Conservation (phyloP, 1,140 invertebrate species). For the Rhagoletis pomonella region DNA sequence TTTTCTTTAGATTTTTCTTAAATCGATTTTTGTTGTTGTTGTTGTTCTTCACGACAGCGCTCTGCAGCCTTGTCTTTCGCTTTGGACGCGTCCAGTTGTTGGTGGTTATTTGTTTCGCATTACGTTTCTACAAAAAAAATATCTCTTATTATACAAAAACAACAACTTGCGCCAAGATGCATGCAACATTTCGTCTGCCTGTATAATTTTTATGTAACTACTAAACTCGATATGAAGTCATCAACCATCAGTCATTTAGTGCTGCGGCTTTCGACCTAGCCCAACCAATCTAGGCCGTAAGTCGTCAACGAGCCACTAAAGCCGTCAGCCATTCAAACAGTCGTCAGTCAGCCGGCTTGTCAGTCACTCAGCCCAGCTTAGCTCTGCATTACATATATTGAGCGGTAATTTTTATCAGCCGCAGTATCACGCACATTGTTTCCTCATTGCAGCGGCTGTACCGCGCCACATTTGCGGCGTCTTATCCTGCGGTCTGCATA, state of each 20-base stretch:
- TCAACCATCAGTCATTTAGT: background rate
- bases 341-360: background rate
- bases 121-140: background rate
- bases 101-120: constrained; percentile 29
- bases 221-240: background rate
- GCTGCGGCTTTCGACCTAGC: background rate
- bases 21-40: background rate
- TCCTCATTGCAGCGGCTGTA: background rate
- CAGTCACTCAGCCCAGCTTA: background rate
- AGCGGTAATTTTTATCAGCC: background rate
- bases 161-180: background rate
- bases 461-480: background rate
- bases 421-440: background rate
- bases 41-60: background rate
- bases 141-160: background rate
- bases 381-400: background rate
- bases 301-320: background rate
- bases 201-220: background rate
- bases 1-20: background rate
- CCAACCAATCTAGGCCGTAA: background rate
- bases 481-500: background rate
- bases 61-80: background rate
- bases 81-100: background rate
- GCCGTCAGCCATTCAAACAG: background rate
- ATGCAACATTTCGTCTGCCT: background rate